Conservation (phyloP, 2,797 vertebrate genomes). For the Chiloscyllium punctatum region DNA sequence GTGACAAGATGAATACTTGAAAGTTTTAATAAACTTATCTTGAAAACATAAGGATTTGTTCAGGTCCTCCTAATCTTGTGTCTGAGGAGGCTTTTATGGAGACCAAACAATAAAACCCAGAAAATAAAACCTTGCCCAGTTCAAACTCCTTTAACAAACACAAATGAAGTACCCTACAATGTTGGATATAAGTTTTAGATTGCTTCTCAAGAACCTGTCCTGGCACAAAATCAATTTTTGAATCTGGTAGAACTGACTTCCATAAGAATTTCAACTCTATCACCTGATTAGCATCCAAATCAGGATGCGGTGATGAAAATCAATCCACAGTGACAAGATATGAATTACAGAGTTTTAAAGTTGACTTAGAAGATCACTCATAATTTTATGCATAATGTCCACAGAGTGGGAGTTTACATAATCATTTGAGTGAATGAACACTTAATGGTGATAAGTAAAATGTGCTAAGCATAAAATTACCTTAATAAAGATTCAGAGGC, state of each 20-base stretch:
- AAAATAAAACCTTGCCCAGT: not conserved
- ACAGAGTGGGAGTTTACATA: slow-evolving; percentile 23
- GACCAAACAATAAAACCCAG: not conserved
- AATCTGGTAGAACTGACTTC: not conserved
- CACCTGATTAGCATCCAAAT: not conserved
- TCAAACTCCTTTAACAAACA: not conserved
- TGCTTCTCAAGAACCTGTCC: not conserved
- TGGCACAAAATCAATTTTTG: not conserved
- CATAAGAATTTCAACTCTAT: not conserved
- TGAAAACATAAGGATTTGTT: not conserved
- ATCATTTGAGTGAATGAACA: slow-evolving; percentile 1
- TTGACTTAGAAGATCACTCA: not conserved
- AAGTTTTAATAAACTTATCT: not conserved
- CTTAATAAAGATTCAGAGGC: not conserved
- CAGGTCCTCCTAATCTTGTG: not conserved
- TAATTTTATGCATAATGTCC: not conserved
- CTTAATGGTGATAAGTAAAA: slow-evolving; percentile 1
- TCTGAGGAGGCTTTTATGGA: not conserved
- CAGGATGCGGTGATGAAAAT: not conserved
- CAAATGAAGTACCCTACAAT: not conserved
- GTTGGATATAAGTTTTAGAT: not conserved
- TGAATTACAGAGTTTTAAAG: slow-evolving; percentile 3
- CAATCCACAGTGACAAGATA: not conserved
- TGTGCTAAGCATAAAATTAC: not conserved
- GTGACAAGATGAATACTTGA: not conserved